Evolutionary conservation across 1,140 invertebrate species (phyloP).

Genomic region (Drusus annulatus): DNA sequence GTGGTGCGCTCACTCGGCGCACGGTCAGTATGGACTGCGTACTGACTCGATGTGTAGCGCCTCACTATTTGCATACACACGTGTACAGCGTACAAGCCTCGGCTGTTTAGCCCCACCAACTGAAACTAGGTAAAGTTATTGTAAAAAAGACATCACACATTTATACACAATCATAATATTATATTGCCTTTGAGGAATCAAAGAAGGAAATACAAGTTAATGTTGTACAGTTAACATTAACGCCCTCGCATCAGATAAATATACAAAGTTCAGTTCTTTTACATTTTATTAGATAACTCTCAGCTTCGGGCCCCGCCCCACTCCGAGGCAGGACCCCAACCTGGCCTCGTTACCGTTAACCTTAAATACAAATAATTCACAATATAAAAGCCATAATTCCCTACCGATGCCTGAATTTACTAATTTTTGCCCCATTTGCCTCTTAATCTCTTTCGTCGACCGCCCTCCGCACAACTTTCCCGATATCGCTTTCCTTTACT

Average conservation of each 20-base stretch:
- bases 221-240: constrained; percentile 58
- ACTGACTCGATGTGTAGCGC: not conserved
- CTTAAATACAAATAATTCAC: constrained; percentile 62
- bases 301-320: constrained; percentile 66
- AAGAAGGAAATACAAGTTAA: constrained; percentile 39
- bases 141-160: constrained; percentile 19
- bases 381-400: constrained; percentile 53
- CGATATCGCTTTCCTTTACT: constrained; percentile 6
- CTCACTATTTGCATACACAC: not conserved
- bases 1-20: not conserved
- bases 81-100: not conserved
- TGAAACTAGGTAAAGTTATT: constrained; percentile 29
- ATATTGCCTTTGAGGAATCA: constrained; percentile 41
- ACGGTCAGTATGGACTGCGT: not conserved
- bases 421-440: constrained; percentile 56
- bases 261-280: constrained; percentile 74
- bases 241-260: constrained; percentile 70
- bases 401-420: constrained; percentile 58
- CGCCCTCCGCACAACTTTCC: constrained; percentile 17
- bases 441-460: constrained; percentile 50
- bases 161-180: constrained; percentile 39
- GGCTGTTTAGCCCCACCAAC: constrained; percentile 11
- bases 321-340: constrained; percentile 37
- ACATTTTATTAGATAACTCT: constrained; percentile 71
- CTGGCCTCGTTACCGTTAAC: constrained; percentile 63